Evolutionary conservation across 2,113 vertebrate species (phyloP).

Genomic region (Brevimyrus niger): DNA sequence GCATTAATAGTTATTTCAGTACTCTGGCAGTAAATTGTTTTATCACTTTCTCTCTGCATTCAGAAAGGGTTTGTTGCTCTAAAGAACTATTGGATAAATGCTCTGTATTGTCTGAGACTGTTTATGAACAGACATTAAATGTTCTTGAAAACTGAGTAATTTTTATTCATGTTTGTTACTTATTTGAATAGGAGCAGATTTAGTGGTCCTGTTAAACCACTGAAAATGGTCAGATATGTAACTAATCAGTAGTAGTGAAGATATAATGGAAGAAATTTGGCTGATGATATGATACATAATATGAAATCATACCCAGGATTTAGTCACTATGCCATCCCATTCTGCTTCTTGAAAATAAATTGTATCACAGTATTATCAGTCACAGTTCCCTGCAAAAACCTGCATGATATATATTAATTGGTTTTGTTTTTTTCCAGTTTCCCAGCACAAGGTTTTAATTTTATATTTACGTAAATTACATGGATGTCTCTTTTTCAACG

Average conservation of each 20-base stretch:
- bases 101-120: constrained; percentile 16
- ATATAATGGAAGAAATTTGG: background rate
- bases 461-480: background rate
- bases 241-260: background rate
- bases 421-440: background rate
- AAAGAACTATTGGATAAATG: constrained; percentile 7
- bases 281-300: background rate
- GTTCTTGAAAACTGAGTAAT: background rate
- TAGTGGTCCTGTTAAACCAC: background rate
- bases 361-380: background rate
- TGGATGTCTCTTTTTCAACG: background rate
- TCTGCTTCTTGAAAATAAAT: background rate
- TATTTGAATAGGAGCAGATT: background rate
- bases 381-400: background rate
- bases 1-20: constrained; percentile 46
- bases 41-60: constrained; percentile 1
- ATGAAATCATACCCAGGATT: background rate
- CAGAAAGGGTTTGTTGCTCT: constrained; percentile 14
- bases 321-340: background rate
- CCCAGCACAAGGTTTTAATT: background rate
- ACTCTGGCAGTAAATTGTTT: constrained; percentile 28
- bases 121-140: constrained; percentile 21
- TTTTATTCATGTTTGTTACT: background rate
- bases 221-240: background rate
- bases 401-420: background rate